Evolutionary conservation across 2,113 vertebrate species (phyloP).

Genomic region (Junco hyemalis): DNA sequence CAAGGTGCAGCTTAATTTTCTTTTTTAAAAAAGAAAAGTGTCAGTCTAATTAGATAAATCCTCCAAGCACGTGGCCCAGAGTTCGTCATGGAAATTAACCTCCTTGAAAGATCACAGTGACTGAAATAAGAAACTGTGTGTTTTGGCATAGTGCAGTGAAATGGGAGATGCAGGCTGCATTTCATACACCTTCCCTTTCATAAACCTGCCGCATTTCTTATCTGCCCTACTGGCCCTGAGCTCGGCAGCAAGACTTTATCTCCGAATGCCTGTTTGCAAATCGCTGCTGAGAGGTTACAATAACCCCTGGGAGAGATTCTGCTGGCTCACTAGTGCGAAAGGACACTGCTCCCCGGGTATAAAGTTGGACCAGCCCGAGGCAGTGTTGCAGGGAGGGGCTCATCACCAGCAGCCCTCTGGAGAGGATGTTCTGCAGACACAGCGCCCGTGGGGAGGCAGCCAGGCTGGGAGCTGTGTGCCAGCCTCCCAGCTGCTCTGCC

Average conservation of each 20-base stretch:
- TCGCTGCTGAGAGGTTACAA: constrained; percentile 58
- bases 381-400: not conserved
- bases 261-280: constrained; percentile 54
- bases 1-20: constrained; percentile 72
- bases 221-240: constrained; percentile 36
- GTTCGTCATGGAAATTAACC: constrained; percentile 87
- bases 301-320: constrained; percentile 58
- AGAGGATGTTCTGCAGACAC: constrained; percentile 32
- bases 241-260: constrained; percentile 58
- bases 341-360: constrained; percentile 1
- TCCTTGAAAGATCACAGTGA: constrained; percentile 81
- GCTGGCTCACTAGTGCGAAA: constrained; percentile 50
- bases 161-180: constrained; percentile 76
- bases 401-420: not conserved
- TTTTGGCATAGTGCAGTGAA: constrained; percentile 78
- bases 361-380: constrained; percentile 28
- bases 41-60: constrained; percentile 85
- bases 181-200: constrained; percentile 74
- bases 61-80: constrained; percentile 77
- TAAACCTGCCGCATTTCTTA: constrained; percentile 59
- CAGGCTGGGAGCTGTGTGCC: constrained; percentile 17
- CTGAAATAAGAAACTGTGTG: constrained; percentile 80
- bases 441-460: constrained; percentile 23
- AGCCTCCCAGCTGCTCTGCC: not conserved
- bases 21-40: constrained; percentile 79